phyloP scores from a whole-genome alignment of 2,113 vertebrate genomes.

The Archilochus colubris region DNA sequence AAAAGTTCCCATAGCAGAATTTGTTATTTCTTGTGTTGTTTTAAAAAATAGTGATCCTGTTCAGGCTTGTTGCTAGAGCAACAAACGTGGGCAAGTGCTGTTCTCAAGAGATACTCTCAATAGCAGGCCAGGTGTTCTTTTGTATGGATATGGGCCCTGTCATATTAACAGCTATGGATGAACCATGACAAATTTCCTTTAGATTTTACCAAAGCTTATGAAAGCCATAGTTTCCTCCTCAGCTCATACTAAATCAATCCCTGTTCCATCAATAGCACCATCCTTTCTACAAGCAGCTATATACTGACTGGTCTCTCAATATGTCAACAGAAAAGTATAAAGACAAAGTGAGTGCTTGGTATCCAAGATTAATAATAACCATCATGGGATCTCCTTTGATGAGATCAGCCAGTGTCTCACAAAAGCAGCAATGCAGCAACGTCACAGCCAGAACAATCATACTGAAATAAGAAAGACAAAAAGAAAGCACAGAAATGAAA shows the following conservation, averaged over 20 bases:
- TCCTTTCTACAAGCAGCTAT: background rate
- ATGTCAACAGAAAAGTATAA: background rate
- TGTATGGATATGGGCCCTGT: slow-evolving; percentile 23
- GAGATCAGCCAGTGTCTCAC: background rate
- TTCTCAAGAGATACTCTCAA: background rate
- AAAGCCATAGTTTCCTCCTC: background rate
- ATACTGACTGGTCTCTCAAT: background rate
- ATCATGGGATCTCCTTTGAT: background rate
- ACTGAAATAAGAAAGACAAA: background rate
- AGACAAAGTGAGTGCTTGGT: background rate
- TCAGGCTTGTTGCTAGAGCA: slow-evolving; percentile 40
- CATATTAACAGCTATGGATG: slow-evolving; percentile 31
- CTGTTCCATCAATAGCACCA: background rate
- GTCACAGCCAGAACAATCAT: background rate
- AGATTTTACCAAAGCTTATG: background rate
- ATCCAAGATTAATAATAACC: background rate
- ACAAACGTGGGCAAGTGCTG: slow-evolving; percentile 12
- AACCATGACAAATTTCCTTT: slow-evolving; percentile 48
- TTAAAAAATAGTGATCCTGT: background rate
- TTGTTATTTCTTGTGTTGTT: slow-evolving; percentile 2
- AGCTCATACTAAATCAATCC: background rate
- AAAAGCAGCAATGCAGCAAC: background rate
- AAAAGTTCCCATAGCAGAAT: slow-evolving; percentile 52
- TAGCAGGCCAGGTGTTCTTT: slow-evolving; percentile 37
- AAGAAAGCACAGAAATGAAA: background rate